Evolutionary conservation across 2,797 vertebrate genomes (phyloP).

Genomic region (Octomys mimax): DNA sequence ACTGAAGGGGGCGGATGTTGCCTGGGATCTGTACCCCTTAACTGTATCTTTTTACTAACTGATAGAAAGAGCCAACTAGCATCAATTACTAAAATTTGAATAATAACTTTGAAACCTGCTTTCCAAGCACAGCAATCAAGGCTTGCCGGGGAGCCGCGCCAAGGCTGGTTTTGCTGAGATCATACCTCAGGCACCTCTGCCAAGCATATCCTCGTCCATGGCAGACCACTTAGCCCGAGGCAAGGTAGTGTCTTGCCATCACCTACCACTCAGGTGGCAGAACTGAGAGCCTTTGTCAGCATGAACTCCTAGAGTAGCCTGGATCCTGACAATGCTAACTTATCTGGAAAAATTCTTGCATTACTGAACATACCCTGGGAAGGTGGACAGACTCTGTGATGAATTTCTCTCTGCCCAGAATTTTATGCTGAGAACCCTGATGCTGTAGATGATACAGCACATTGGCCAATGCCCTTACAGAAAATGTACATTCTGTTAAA

Average conservation of each 20-base stretch:
- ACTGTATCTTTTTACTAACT: background rate
- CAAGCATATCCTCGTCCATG: background rate
- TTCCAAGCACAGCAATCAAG: too few species aligned
- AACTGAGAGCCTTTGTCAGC: background rate
- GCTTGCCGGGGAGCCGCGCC: background rate
- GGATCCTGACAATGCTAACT: background rate
- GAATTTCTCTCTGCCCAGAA: background rate
- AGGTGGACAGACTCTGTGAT: rapidly evolving
- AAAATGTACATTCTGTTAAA: background rate
- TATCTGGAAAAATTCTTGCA: background rate
- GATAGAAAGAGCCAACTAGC: background rate
- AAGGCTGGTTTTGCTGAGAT: background rate
- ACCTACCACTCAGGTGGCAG: background rate
- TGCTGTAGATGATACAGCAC: rapidly evolving
- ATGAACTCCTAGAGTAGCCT: rapidly evolving
- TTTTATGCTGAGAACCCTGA: background rate
- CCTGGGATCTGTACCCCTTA: background rate
- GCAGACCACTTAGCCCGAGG: background rate
- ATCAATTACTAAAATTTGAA: background rate
- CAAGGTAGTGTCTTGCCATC: background rate
- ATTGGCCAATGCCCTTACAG: background rate
- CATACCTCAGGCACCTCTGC: background rate
- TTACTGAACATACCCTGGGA: background rate
- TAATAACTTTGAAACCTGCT: background rate
- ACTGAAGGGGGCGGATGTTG: background rate